Percentiles rank a stretch among this genome's conserved stretches.
Conservation (phyloP, 2,113 vertebrate genomes). For the Illadopsis cleaveri region DNA sequence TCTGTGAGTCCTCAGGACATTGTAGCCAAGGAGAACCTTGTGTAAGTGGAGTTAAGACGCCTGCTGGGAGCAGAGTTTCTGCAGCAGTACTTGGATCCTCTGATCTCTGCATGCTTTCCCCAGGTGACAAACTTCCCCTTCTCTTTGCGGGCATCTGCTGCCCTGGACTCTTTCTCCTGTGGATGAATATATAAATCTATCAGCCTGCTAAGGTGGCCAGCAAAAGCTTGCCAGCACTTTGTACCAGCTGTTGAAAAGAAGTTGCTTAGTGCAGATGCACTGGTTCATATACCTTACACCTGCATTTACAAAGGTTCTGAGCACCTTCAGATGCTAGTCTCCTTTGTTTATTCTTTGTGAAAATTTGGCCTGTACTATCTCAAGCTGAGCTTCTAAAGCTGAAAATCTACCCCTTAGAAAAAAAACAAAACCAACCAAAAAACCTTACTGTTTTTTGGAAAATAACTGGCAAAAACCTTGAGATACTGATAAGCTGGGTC, state of each 20-base stretch:
- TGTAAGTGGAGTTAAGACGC: background rate
- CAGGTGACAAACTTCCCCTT: slow-evolving; percentile 37
- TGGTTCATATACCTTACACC: background rate
- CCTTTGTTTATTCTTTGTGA: background rate
- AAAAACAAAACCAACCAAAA: background rate
- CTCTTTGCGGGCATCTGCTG: background rate
- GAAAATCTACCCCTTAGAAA: background rate
- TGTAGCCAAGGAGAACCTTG: background rate
- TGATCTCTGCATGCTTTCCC: slow-evolving; percentile 44
- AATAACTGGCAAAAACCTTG: background rate
- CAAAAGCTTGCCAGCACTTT: background rate
- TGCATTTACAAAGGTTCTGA: background rate
- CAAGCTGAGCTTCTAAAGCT: background rate
- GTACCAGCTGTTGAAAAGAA: slow-evolving; percentile 21
- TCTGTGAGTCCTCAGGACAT: background rate
- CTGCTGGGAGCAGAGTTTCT: background rate
- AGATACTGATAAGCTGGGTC: background rate
- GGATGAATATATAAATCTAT: slow-evolving; percentile 1
- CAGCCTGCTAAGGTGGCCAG: background rate
- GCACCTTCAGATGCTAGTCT: background rate
- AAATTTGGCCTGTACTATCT: background rate
- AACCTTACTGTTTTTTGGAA: background rate
- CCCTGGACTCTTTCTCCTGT: background rate
- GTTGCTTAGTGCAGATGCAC: background rate
- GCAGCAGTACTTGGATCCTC: background rate